These are phyloP conservation scores for Chorisops tibialis DNA, from an alignment of 2,888 invertebrate genomes.

Conservation along the genomic window DNA sequence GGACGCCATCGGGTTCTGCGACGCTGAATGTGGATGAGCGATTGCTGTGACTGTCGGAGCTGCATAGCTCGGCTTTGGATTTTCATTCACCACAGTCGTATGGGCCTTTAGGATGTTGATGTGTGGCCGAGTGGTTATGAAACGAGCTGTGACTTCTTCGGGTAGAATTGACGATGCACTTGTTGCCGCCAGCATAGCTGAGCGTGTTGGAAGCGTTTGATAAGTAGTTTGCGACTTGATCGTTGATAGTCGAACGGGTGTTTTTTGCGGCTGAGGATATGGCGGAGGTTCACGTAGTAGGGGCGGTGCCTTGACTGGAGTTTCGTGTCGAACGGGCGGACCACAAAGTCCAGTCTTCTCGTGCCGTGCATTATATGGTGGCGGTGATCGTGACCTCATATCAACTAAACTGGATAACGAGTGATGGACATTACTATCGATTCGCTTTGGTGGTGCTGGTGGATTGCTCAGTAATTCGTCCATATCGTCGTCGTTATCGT, in stretches of 20 bases:
- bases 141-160: conserved; percentile 71
- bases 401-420: conserved; percentile 54
- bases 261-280: conserved; percentile 53
- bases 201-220: background rate
- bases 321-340: conserved; percentile 42
- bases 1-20: conserved; percentile 47
- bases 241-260: conserved; percentile 33
- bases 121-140: conserved; percentile 73
- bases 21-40: conserved; percentile 28
- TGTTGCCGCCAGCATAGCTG: conserved; percentile 21
- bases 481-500: conserved; percentile 52
- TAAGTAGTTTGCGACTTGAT: conserved; percentile 5
- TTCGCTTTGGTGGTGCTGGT: conserved; percentile 68
- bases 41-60: conserved; percentile 38
- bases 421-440: conserved; percentile 59
- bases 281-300: conserved; percentile 66
- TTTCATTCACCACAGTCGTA: conserved; percentile 64
- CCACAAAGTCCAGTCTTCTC: conserved; percentile 56
- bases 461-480: conserved; percentile 55
- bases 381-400: conserved; percentile 56
- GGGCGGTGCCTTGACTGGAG: conserved; percentile 39
- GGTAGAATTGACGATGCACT: conserved; percentile 47
- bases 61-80: conserved; percentile 60
- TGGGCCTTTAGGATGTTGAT: conserved; percentile 75
- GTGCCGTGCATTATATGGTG: conserved; percentile 65